Base-by-base conservation (phyloP, 35 echinoderm and acorn worm species). In the Heliocidaris erythrogramma region DNA sequence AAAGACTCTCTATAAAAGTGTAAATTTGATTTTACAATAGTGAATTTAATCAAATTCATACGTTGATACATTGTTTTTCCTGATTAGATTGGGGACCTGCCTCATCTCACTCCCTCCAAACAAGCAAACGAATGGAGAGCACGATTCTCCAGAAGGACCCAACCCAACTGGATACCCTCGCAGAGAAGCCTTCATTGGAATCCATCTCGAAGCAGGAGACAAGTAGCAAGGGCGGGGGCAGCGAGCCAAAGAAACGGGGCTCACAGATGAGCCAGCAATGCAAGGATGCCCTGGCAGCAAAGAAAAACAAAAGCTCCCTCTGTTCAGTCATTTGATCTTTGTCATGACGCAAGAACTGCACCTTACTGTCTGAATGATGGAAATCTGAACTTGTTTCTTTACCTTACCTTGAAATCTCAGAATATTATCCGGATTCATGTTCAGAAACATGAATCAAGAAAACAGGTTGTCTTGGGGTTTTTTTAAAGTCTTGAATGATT, bases 231-330 rank as follows among this genome's bases (percentile, higher is more conserved):
- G 5, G 18, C 14, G 48, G 91, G n/a, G 27, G 48, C 50, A n/a
- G 31, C n/a, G 91, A 92, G 13, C 48, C 50, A 2, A 92, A 92
- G 91, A 92, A 92, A 59, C 49, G 48, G 31, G 91, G 48, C 18
- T 92, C 91, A 52, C 47, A 48, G 49, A 92, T 92, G 91, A 95
- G 94, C 88, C 88, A 49, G 27, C 94, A 95, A 50, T 95, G 65
- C 17, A 95, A 95, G 56, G 94, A 95, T n/a, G 94, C 94, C 87
- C 59, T 95, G 94, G 94, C 94, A 30, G 86, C 94, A 29, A 95
- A 92, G 27, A 95, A 95, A 85, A 95, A 95, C 24, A 90, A 90
- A 30, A 95, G 94, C 49, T 85, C 86, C 94, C 85, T 95, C 27
- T 95, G 94, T 48, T 92, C 49, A 50, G 91, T 92, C 6, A 49